Evolutionary conservation across 2,888 invertebrate genomes (phyloP), one percentile per base, ranked within the genome.

Genomic region (Biston stratarius): DNA sequence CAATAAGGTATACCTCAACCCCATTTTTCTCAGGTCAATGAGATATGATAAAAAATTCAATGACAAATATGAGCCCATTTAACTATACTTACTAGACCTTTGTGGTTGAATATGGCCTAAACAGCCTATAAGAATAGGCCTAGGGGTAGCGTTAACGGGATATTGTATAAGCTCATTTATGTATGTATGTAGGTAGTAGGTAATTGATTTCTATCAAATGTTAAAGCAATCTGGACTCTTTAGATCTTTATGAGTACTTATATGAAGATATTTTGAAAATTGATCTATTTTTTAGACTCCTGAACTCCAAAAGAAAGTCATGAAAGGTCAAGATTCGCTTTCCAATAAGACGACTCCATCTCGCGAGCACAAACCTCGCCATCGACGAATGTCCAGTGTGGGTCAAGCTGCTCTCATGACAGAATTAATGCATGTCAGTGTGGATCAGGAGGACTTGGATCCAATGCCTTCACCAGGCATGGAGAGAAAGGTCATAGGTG

Each of bases 401-500:
- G 82, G 86, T 34, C 89, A 89, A 61, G 88, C 81, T 0, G 87
- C 89, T 0, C 66, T 92, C 36, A 83, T 92, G 15, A 83, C 89
- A 0, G 92, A 92, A 58, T 74, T 92, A 15, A 90, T 90, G 89
- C 89, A 89, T 45, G 87, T 88, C 8, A 77, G 89, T 0, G 82
- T 88, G 0, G 89, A 88, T 56, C 85, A 86, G 56, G 90, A 87
- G 6, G 87, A 89, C 15, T 6, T 74, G 52, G 87, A 87, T 44
- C 86, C 86, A 0, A 84, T 86, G 2, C 84, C 87, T 0, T 87
- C 87, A 0, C 85, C 86, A 0, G 84, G 81, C 0, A 72, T 87
- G 77, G 92, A 91, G 74, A 84, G 90, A 72, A 90, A 88, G 57
- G 89, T 89, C 52, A 89, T 90, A 76, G 90, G 91, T 89, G 67